phyloP scores from a whole-genome alignment of 1,140 invertebrate genomes.

The Asbolus verrucosus region DNA sequence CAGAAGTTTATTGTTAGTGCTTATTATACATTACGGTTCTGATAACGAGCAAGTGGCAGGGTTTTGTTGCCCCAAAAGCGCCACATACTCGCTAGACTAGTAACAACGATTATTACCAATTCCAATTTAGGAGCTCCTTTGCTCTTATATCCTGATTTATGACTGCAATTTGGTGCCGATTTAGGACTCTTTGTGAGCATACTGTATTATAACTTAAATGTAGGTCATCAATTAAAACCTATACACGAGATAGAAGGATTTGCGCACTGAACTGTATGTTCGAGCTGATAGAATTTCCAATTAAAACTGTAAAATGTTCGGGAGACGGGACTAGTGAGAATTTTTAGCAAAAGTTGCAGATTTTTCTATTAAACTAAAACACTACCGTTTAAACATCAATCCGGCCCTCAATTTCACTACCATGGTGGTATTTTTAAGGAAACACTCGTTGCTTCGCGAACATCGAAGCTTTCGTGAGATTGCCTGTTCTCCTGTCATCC shows the following conservation, averaged over 20 bases:
- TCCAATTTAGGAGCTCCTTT: slow-evolving; percentile 27
- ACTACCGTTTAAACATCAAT: too few species aligned
- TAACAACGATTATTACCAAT: slow-evolving; percentile 24
- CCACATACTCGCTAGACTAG: slow-evolving; percentile 20
- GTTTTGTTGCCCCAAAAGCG: slow-evolving; percentile 16
- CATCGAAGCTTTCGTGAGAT: too few species aligned
- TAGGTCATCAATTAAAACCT: slow-evolving; percentile 6
- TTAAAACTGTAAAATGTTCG: slow-evolving; percentile 6
- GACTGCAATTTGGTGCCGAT: slow-evolving; percentile 4
- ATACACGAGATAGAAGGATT: slow-evolving; percentile 3
- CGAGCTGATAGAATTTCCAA: slow-evolving; percentile 5
- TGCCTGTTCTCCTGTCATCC: too few species aligned
- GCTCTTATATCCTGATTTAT: slow-evolving; percentile 25
- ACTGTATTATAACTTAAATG: slow-evolving; percentile 16
- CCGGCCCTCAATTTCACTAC: too few species aligned
- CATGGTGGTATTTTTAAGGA: too few species aligned
- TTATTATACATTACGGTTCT: slow-evolving; percentile 1
- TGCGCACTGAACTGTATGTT: neutral
- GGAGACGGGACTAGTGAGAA: too few species aligned
- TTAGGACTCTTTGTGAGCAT: slow-evolving; percentile 20
- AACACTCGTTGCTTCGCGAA: too few species aligned
- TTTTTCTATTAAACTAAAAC: too few species aligned
- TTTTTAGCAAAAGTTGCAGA: too few species aligned
- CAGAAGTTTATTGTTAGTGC: neutral
- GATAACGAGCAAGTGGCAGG: slow-evolving; percentile 13